These are phyloP conservation scores for Athrips mouffetella DNA, from an alignment of 2,888 invertebrate genomes.

Conservation along the genomic window DNA sequence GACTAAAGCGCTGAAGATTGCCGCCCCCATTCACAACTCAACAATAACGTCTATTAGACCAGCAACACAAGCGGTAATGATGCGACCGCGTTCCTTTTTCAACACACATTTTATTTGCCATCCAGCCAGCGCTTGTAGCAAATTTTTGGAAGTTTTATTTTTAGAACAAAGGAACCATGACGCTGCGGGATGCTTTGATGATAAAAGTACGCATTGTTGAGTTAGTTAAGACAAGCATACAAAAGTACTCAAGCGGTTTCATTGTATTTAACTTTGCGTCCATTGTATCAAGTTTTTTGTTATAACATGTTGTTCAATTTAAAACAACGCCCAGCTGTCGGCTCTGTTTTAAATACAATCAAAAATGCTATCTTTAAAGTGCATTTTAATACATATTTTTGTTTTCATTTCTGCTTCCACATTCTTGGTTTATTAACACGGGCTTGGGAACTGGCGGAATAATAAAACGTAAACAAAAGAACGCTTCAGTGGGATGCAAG, in stretches of 20 bases:
- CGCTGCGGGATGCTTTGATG: no score
- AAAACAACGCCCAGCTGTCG: slow-evolving; percentile 2
- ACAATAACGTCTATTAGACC: slow-evolving; percentile 56
- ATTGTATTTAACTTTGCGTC: no score
- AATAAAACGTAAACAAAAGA: slow-evolving; percentile 48
- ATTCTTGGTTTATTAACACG: slow-evolving; percentile 44
- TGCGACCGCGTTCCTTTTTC: slow-evolving; percentile 35
- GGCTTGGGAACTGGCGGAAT: slow-evolving; percentile 38
- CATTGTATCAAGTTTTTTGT: no score
- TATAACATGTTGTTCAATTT: no score
- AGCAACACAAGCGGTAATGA: slow-evolving; percentile 23
- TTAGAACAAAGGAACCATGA: background rate
- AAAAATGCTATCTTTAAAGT: slow-evolving; percentile 8
- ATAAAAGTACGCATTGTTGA: background rate
- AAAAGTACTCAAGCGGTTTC: background rate
- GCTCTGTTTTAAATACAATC: slow-evolving; percentile 3
- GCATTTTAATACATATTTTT: slow-evolving; percentile 13
- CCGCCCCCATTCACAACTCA: slow-evolving; percentile 47
- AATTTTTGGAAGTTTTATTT: slow-evolving; percentile 2
- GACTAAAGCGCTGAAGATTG: slow-evolving; percentile 47
- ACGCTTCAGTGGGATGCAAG: slow-evolving; percentile 34
- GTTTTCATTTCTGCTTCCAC: slow-evolving; percentile 36
- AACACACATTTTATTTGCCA: slow-evolving; percentile 17
- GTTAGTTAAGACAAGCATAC: background rate
- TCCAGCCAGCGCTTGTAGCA: background rate